phyloP scores from a whole-genome alignment of 2,888 invertebrate genomes.

The Acrocera orbiculus region DNA sequence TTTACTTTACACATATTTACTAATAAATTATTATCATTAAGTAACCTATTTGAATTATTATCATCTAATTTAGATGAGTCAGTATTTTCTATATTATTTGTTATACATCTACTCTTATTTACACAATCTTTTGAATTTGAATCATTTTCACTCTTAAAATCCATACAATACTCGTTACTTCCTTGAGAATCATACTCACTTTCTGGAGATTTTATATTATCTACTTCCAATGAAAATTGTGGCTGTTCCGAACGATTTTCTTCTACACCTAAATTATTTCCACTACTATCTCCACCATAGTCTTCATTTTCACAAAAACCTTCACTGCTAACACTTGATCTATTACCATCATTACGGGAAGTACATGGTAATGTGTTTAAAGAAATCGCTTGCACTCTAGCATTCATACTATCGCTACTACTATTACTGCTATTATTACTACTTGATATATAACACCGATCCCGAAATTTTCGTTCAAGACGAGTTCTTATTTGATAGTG shows the following conservation, averaged over 20 bases:
- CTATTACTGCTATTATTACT: constrained; percentile 23
- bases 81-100: too few relatives aligned
- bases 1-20: constrained; percentile 1
- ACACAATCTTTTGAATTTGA: too few relatives aligned
- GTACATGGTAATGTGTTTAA: constrained; percentile 6
- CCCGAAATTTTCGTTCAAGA: constrained; percentile 27
- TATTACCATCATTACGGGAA: constrained; percentile 48
- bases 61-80: constrained; percentile 2
- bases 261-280: constrained; percentile 33
- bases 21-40: constrained; percentile 6
- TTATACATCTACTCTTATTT: too few relatives aligned
- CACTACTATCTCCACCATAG: constrained; percentile 52
- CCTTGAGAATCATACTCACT: constrained; percentile 26
- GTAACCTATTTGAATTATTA: constrained; percentile 1
- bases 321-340: constrained; percentile 88
- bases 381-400: constrained; percentile 12
- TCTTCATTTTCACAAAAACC: constrained; percentile 92
- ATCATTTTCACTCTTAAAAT: too few relatives aligned
- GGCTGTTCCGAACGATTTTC: constrained; percentile 16
- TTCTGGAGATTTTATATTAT: constrained; percentile 5
- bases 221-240: constrained; percentile 4
- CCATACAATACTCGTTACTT: too few relatives aligned
- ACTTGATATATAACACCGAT: constrained; percentile 25
- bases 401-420: constrained; percentile 24
- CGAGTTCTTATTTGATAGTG: constrained; percentile 26